Conservation (phyloP, 2,113 vertebrate genomes). For the Sapayoa aenigma region DNA sequence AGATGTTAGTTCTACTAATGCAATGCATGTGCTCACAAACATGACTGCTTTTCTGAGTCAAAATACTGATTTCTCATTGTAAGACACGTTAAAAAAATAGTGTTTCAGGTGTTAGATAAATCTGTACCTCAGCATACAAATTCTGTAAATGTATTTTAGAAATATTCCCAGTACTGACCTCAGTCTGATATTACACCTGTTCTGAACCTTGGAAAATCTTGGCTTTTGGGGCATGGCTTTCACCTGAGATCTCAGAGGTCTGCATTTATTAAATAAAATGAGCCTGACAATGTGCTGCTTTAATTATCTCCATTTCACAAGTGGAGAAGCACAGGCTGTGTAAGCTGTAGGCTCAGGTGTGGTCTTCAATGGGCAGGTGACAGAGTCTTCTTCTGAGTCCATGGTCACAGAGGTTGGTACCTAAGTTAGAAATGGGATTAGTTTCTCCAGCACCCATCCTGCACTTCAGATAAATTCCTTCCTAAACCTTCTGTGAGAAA, state of each 20-base stretch:
- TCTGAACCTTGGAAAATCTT: neutral
- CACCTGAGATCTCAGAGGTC: neutral
- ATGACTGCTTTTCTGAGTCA: neutral
- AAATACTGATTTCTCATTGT: neutral
- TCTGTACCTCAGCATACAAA: neutral
- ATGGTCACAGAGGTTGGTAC: neutral
- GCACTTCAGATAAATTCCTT: neutral
- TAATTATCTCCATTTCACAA: neutral
- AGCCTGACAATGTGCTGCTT: neutral
- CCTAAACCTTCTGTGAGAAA: neutral
- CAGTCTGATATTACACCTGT: neutral
- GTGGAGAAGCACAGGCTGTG: neutral
- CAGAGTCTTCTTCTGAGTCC: neutral
- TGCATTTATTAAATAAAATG: neutral
- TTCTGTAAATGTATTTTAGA: neutral
- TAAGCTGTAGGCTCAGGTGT: neutral
- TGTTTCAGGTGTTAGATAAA: neutral
- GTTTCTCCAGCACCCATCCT: neutral
- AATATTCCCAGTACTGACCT: neutral
- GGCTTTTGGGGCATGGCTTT: neutral
- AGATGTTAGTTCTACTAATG: neutral
- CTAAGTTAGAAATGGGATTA: neutral
- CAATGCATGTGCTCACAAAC: neutral
- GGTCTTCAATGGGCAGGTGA: neutral
- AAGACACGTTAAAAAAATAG: neutral